phyloP scores from a whole-genome alignment of 2,888 invertebrate genomes.

The Acheta domesticus region DNA sequence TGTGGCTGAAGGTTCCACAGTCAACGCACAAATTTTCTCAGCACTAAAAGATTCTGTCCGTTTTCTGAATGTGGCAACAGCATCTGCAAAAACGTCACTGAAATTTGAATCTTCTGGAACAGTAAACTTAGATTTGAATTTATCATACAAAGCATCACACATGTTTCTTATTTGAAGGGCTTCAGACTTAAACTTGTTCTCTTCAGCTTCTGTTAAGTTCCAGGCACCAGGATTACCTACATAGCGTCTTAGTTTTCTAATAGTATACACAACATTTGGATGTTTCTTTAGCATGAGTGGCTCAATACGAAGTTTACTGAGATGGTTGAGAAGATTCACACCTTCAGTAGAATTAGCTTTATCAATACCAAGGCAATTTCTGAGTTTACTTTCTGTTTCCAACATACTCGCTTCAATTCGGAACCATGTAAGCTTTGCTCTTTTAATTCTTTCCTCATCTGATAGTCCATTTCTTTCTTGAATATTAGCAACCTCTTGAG shows the following conservation, averaged over 20 bases:
- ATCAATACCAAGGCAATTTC: constrained; percentile 61
- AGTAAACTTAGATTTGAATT: constrained; percentile 60
- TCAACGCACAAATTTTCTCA: too few species aligned
- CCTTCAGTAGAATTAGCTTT: constrained; percentile 71
- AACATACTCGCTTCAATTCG: constrained; percentile 64
- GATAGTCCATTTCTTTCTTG: constrained; percentile 50
- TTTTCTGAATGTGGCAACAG: constrained; percentile 62
- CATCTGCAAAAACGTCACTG: constrained; percentile 67
- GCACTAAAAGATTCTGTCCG: too few species aligned
- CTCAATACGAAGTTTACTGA: constrained; percentile 57
- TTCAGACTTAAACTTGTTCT: constrained; percentile 58
- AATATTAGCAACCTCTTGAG: constrained; percentile 45
- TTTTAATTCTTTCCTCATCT: constrained; percentile 56
- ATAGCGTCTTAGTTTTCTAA: constrained; percentile 62
- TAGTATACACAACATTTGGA: constrained; percentile 72
- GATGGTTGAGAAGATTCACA: constrained; percentile 63
- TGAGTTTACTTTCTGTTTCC: constrained; percentile 63
- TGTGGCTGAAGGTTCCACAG: too few species aligned
- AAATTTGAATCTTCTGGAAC: constrained; percentile 63
- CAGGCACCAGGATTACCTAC: constrained; percentile 76
- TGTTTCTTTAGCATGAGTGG: constrained; percentile 78
- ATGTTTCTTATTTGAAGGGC: constrained; percentile 67
- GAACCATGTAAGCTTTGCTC: constrained; percentile 52
- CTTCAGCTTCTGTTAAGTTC: constrained; percentile 62
- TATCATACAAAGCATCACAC: constrained; percentile 60